Percentiles rank a stretch among this genome's conserved stretches.
Conservation (phyloP, 2,888 invertebrate species). For the Aethes cnicana region DNA sequence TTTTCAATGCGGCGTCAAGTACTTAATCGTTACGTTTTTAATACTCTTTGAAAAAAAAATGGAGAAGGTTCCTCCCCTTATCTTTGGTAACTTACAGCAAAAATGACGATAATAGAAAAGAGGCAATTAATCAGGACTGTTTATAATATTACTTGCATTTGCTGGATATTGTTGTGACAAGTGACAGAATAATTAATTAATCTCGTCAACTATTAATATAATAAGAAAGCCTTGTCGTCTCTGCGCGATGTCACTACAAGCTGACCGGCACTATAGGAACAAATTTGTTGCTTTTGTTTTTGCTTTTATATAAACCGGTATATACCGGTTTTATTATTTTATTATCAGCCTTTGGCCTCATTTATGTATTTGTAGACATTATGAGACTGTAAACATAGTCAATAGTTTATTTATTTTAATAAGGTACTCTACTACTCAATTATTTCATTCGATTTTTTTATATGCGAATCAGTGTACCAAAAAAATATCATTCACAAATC, state of each 20-base stretch:
- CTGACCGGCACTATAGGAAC: conserved; percentile 17
- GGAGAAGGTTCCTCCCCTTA: too few species aligned
- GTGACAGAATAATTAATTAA: conserved; percentile 30
- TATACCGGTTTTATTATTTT: neutral
- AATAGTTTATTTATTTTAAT: too few species aligned
- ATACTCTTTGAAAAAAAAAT: too few species aligned
- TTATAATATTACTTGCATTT: conserved; percentile 20
- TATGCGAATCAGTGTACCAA: too few species aligned
- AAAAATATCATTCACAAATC: too few species aligned
- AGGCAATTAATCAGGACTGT: conserved; percentile 22
- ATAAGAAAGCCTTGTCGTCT: conserved; percentile 25
- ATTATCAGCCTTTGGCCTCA: too few species aligned
- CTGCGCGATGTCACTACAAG: conserved; percentile 17
- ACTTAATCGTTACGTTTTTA: too few species aligned
- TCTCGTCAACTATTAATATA: conserved; percentile 25
- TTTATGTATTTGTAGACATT: too few species aligned
- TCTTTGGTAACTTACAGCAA: neutral
- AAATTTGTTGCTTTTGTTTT: conserved; percentile 7
- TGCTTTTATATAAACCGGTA: neutral
- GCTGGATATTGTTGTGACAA: conserved; percentile 25
- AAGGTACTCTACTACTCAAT: too few species aligned
- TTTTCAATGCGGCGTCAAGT: too few species aligned
- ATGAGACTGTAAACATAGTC: too few species aligned
- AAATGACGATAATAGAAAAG: neutral
- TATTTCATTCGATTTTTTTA: too few species aligned